phyloP scores from a whole-genome alignment of 2,888 invertebrate species.

The Ametastegia equiseti region DNA sequence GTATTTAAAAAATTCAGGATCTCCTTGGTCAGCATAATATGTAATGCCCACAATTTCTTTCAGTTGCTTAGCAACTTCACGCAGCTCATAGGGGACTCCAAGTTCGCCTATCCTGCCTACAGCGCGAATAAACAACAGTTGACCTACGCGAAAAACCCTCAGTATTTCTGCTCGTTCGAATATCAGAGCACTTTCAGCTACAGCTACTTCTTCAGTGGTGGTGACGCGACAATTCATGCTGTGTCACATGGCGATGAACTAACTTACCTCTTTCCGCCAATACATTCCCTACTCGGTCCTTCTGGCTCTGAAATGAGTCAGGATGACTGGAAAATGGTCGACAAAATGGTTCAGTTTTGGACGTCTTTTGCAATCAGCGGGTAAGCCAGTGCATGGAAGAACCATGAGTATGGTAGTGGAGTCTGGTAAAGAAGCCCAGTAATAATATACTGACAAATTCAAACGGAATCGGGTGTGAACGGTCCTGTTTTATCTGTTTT shows the following conservation, averaged over 20 bases:
- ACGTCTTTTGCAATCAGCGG: slow-evolving; percentile 61
- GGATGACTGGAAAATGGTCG: slow-evolving; percentile 65
- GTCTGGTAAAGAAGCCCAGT: no score
- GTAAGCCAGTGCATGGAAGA: slow-evolving; percentile 43
- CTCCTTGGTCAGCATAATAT: background rate
- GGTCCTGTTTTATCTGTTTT: no score
- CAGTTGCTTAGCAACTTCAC: slow-evolving; percentile 54
- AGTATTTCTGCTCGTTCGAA: slow-evolving; percentile 55
- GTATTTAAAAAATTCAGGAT: background rate
- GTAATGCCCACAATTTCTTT: background rate
- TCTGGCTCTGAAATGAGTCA: slow-evolving; percentile 49
- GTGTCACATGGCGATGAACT: slow-evolving; percentile 76
- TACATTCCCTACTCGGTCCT: background rate
- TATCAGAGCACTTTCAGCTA: slow-evolving; percentile 55
- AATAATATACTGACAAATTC: no score
- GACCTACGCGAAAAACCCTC: slow-evolving; percentile 40
- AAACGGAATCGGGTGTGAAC: no score
- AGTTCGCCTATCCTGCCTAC: slow-evolving; percentile 53
- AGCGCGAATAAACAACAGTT: slow-evolving; percentile 51
- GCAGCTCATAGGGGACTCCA: slow-evolving; percentile 52
- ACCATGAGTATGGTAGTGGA: background rate
- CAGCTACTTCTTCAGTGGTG: background rate
- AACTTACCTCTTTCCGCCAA: slow-evolving; percentile 73
- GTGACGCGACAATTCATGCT: slow-evolving; percentile 63
- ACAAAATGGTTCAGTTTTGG: slow-evolving; percentile 73